Base-by-base conservation (phyloP, 2,113 vertebrate genomes). In the Phaetusa simplex region DNA sequence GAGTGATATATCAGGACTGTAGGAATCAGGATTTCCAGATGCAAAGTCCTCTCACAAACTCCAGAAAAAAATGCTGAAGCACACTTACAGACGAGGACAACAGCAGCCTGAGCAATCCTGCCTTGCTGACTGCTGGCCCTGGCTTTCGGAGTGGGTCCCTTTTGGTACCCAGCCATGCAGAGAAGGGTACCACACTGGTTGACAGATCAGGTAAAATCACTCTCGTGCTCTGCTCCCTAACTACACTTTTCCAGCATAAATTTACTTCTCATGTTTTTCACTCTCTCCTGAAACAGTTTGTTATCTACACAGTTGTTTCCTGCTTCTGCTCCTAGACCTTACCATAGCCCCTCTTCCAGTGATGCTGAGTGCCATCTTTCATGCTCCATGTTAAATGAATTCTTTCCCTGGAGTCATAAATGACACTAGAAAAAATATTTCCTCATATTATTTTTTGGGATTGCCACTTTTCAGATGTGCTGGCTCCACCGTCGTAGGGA, bases 261-360 rank as follows among this genome's bases (percentile, higher is more conserved):
- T 95, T 74, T 73, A 23, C 45, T 34, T n/a, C 45, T 91, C 43
- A 38, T 9, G 1, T n/a, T 38, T 77, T 83, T 47, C 4, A 26
- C 8, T 74, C 11, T 76, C 15, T 19, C 30, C 64, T 14, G 23
- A 42, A 16, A 9, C 55, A 18, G n/a, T 40, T 55, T 65, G 2
- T 77, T 84, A 72, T 19, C 36, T 74, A 30, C 19, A 38, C 6
- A 58, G 27, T 24, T 45, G 4, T 66, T 92, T 84, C 42, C 59
- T 55, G 2, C 15, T 47, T 79, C 38, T 87, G 29, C 36, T 74
- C 30, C 42, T 13, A 55, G 52, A 34, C 20, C 13, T 69, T 81
- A 70, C 4, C 24, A 21, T 8, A 1, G 0, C 17, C 8, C 55
- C 26, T 74, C 27, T 58, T 73, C 36, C n/a, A 16, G 0, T 1